These are phyloP conservation scores for Sacculina carcini DNA, from an alignment of 2,888 invertebrate genomes.

Conservation along the genomic window DNA sequence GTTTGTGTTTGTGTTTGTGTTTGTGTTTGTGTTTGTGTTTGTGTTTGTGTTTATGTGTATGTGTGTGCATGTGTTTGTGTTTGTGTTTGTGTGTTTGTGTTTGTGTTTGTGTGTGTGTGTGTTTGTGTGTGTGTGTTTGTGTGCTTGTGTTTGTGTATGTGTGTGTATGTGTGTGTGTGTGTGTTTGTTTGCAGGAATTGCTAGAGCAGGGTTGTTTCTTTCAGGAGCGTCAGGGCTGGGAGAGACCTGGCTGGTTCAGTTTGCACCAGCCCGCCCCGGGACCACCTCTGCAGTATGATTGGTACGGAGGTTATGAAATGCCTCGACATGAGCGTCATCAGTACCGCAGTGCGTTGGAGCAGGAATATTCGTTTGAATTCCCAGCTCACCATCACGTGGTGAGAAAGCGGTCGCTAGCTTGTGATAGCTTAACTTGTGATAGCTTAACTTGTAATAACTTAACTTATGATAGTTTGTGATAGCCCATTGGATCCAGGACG, in stretches of 20 bases:
- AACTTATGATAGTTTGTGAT: no score
- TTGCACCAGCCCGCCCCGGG: conserved; percentile 18
- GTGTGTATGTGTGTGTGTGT: background rate
- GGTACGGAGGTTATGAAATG: conserved; percentile 53
- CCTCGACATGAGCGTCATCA: conserved; percentile 33
- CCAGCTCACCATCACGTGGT: conserved; percentile 51
- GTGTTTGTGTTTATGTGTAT: background rate
- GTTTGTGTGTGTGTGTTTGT: background rate
- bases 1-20: no score
- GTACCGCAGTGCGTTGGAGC: conserved; percentile 38
- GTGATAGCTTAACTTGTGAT: no score
- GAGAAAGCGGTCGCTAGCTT: no score
- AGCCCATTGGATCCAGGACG: no score
- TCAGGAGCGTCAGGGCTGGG: conserved; percentile 69
- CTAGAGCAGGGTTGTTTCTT: conserved; percentile 53
- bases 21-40: no score
- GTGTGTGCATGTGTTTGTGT: background rate
- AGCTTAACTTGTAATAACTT: no score
- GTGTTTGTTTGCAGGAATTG: conserved; percentile 26
- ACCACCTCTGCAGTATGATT: conserved; percentile 50
- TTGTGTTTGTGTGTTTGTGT: background rate
- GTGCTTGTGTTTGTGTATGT: background rate
- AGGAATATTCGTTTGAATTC: conserved; percentile 54
- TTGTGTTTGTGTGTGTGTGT: background rate
- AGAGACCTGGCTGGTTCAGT: conserved; percentile 53